A percentile compares a stretch with the other conserved stretches of the same genome.
phyloP scores from a whole-genome alignment of 2,888 invertebrate genomes.

The Andrena marginata region DNA sequence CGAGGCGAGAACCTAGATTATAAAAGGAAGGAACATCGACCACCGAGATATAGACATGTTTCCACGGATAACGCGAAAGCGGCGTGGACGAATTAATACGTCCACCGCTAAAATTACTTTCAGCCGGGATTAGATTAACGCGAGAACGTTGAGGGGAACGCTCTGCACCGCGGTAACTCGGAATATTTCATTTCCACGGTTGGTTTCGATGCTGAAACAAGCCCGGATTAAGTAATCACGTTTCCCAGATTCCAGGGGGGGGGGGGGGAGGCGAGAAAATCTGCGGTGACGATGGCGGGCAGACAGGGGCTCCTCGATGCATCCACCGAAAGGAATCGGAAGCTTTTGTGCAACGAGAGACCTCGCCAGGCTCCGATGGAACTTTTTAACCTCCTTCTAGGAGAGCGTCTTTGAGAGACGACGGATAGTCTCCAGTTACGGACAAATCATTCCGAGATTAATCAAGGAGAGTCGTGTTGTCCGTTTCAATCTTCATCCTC shows the following conservation, averaged over 20 bases:
- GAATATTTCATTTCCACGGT: slow-evolving; percentile 75
- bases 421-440: slow-evolving; percentile 35
- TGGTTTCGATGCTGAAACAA: slow-evolving; percentile 76
- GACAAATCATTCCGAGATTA: slow-evolving; percentile 62
- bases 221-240: slow-evolving; percentile 75
- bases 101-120: slow-evolving; percentile 35
- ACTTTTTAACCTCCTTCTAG: slow-evolving; percentile 44
- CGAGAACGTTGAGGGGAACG: slow-evolving; percentile 8
- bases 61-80: slow-evolving; percentile 5
- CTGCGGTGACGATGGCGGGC: slow-evolving; percentile 38
- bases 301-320: slow-evolving; percentile 17
- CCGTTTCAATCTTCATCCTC: slow-evolving; percentile 52
- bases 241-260: slow-evolving; percentile 69
- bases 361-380: slow-evolving; percentile 50
- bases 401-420: slow-evolving; percentile 26
- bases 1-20: background rate
- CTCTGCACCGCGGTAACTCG: slow-evolving; percentile 21
- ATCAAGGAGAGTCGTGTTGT: slow-evolving; percentile 49
- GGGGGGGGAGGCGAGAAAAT: slow-evolving; percentile 43
- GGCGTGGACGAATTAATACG: slow-evolving; percentile 31
- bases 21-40: background rate
- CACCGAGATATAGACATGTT: slow-evolving; percentile 26
- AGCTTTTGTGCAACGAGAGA: slow-evolving; percentile 72
- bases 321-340: slow-evolving; percentile 56
- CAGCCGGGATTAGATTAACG: slow-evolving; percentile 56